phyloP scores from a whole-genome alignment of 2,888 invertebrate species.

The Herminia tarsipennalis region DNA sequence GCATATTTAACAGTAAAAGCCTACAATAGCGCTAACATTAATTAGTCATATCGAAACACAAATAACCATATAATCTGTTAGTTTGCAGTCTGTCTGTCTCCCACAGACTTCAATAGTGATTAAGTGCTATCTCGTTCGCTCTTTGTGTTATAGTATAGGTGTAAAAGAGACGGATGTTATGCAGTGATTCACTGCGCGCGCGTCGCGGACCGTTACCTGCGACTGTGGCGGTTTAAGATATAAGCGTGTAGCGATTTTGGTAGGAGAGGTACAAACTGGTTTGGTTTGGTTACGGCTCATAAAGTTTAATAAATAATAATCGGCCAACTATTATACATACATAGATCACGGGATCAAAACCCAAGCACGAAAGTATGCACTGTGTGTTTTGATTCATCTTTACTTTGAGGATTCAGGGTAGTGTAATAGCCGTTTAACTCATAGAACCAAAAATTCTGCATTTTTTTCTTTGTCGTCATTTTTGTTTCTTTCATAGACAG shows the following conservation, averaged over 20 bases:
- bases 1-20: constrained; percentile 7
- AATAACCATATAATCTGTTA: constrained; percentile 59
- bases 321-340: too few species aligned
- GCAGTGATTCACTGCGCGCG: constrained; percentile 61
- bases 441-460: too few species aligned
- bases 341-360: too few species aligned
- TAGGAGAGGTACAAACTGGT: too few species aligned
- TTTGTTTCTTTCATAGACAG: too few species aligned
- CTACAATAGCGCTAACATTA: constrained; percentile 45
- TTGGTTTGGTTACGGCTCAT: neutral
- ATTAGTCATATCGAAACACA: constrained; percentile 55
- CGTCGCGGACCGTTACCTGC: constrained; percentile 64
- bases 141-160: constrained; percentile 11
- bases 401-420: too few species aligned
- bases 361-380: too few species aligned
- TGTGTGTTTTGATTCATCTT: too few species aligned
- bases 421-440: too few species aligned
- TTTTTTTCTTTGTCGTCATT: too few species aligned
- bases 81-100: constrained; percentile 56
- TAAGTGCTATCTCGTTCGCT: constrained; percentile 58
- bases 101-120: constrained; percentile 69
- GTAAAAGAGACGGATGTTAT: constrained; percentile 40
- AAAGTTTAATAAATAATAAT: too few species aligned
- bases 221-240: constrained; percentile 42
- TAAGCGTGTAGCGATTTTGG: constrained; percentile 22